A percentile compares a stretch with the other conserved stretches of the same genome.
Evolutionary conservation across 2,888 invertebrate species (phyloP).

Genomic region (Eulithis prunata): DNA sequence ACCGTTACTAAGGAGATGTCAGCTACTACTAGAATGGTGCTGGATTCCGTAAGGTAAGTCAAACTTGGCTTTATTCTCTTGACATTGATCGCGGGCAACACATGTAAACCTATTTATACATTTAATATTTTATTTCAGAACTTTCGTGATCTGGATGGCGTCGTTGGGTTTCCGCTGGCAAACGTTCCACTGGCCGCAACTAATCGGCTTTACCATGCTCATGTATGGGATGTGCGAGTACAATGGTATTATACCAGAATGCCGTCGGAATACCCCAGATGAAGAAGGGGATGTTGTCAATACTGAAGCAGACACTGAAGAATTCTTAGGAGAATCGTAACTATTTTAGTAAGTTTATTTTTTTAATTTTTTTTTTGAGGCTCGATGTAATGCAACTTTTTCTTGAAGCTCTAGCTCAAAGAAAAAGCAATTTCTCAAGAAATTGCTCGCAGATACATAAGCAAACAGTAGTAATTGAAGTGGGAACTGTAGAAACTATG

Average conservation of each 20-base stretch:
- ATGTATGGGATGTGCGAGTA: conserved; percentile 93
- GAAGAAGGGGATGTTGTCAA: conserved; percentile 46
- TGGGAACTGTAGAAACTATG: too few species aligned
- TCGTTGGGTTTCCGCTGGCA: conserved; percentile 92
- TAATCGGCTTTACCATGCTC: conserved; percentile 91
- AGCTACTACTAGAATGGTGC: conserved; percentile 95
- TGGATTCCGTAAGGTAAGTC: conserved; percentile 89
- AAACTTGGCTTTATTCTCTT: neutral
- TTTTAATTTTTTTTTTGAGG: neutral
- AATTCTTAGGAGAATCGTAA: neutral
- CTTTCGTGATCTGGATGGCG: conserved; percentile 95
- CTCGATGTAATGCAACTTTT: too few species aligned
- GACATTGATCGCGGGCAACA: too few species aligned
- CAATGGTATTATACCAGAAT: conserved; percentile 84
- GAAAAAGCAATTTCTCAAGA: too few species aligned
- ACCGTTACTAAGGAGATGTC: conserved; percentile 97
- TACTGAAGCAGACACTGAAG: conserved; percentile 41
- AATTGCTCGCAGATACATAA: too few species aligned
- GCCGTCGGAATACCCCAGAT: conserved; percentile 36
- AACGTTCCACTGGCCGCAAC: conserved; percentile 90
- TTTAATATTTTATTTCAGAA: conserved; percentile 73
- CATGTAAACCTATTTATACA: too few species aligned
- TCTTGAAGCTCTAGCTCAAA: too few species aligned
- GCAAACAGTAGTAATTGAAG: too few species aligned
- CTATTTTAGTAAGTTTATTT: neutral